phyloP scores from a whole-genome alignment of 1,140 invertebrate species.

The Zaprionus nigranus region DNA sequence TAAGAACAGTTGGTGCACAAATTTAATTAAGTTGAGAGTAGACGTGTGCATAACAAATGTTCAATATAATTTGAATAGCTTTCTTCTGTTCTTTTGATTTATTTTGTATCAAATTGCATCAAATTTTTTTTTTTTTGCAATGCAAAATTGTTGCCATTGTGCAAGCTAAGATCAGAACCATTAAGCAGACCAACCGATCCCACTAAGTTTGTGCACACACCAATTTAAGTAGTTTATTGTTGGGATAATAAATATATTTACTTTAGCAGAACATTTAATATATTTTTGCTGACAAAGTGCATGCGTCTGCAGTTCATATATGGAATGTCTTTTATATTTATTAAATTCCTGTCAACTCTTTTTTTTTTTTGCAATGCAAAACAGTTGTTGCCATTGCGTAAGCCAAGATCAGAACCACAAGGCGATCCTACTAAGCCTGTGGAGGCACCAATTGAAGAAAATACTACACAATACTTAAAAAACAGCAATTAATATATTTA shows the following conservation, averaged over 20 bases:
- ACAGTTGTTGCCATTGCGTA: not conserved
- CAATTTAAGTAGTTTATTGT: not conserved
- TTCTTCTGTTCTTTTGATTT: not conserved
- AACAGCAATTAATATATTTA: no score
- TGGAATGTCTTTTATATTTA: not conserved
- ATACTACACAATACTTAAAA: no score
- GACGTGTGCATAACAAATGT: no score
- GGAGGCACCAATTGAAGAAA: not conserved
- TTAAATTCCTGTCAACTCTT: not conserved
- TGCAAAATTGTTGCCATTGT: not conserved
- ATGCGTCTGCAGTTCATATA: no score
- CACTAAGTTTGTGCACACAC: not conserved
- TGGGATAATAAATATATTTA: no score
- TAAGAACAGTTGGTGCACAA: not conserved
- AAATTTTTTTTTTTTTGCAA: not conserved
- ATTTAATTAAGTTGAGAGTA: not conserved
- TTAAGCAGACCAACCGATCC: not conserved
- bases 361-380: not conserved
- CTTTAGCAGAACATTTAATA: not conserved
- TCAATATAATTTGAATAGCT: not conserved
- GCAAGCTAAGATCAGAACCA: not conserved
- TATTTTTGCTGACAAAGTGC: not conserved
- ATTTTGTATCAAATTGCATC: not conserved
- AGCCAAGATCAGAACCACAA: not conserved
- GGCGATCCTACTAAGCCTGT: not conserved